Conservation (phyloP, 1,140 invertebrate species). For the Caerostris darwini region DNA sequence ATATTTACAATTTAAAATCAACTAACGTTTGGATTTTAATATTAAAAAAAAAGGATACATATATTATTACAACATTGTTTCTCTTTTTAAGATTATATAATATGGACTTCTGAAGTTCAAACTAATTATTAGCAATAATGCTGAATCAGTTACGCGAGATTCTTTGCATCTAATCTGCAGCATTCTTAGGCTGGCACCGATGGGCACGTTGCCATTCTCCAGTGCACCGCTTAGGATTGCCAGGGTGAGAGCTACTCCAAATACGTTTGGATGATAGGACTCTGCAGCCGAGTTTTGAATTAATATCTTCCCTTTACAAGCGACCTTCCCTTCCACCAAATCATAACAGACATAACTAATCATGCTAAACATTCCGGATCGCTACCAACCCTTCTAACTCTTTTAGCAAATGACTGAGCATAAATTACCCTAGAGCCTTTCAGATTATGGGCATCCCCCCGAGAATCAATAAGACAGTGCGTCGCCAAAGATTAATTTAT, state of each 20-base stretch:
- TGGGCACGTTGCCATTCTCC: background rate
- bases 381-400: background rate
- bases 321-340: constrained; percentile 31
- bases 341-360: constrained; percentile 70
- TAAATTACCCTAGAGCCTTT: constrained; percentile 68
- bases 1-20: too few species aligned
- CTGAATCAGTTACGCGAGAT: background rate
- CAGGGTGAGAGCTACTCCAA: background rate
- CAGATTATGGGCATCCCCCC: constrained; percentile 46
- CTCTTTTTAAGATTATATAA: too few species aligned
- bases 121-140: background rate
- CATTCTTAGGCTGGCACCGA: background rate
- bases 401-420: constrained; percentile 69
- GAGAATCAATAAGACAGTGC: constrained; percentile 66
- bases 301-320: constrained; percentile 45
- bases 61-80: too few species aligned
- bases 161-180: background rate
- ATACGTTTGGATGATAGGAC: background rate
- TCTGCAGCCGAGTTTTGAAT: constrained; percentile 37
- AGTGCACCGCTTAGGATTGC: background rate
- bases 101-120: background rate
- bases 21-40: too few species aligned
- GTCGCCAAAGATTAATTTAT: constrained; percentile 67
- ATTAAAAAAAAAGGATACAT: too few species aligned
- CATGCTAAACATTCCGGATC: constrained; percentile 73